Base-by-base conservation (phyloP, 2,888 invertebrate genomes). In the Lampropteryx suffumata region DNA sequence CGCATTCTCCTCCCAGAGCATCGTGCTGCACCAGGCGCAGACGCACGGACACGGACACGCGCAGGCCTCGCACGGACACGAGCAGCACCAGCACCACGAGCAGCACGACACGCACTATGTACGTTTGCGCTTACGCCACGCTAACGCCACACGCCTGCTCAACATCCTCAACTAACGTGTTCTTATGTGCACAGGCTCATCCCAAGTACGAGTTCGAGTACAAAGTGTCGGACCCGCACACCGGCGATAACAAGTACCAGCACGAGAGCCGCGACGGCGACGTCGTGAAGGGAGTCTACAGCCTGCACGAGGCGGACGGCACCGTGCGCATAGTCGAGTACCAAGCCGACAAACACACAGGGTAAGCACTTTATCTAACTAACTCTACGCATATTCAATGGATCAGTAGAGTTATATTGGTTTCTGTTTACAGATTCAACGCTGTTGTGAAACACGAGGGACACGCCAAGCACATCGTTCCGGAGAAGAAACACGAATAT, bases 161-260 rank as follows among this genome's bases (percentile, higher is more conserved):
- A n/a, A 10, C 30, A 9, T 27, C 27, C 34, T 32, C 33, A 24
- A 29, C 28, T 46, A 17, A 50, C 35, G 34, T 36, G 10, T 21
- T 12, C 17, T 14, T 3, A 9, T 28, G 24, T 46, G 14, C 24
- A 12, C 73, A 90, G 90, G 86, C 90, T 63, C 85, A 90, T 59
- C 90, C 90, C 14, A 89, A 89, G 76, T 90, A 90, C 60, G 84
- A 84, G 21, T 92, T 91, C 77, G 91, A 90, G 2, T 92, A 92
- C 78, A 92, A 92, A 61, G 92, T 92, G 40, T 87, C 91, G 61
- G 92, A 92, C 69, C 91, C 91, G 10, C 91, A 92, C 76, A 92
- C 92, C 55, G 92, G 92, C 0, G 92, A 92, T 79, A 89, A 91
- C 76, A 92, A 92, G 71, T 85, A 85, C 56, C 92, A 92, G 74